Evolutionary conservation across 2,797 vertebrate genomes (phyloP), one percentile per base, ranked within the genome.

Genomic region (Pipistrellus pygmaeus): DNA sequence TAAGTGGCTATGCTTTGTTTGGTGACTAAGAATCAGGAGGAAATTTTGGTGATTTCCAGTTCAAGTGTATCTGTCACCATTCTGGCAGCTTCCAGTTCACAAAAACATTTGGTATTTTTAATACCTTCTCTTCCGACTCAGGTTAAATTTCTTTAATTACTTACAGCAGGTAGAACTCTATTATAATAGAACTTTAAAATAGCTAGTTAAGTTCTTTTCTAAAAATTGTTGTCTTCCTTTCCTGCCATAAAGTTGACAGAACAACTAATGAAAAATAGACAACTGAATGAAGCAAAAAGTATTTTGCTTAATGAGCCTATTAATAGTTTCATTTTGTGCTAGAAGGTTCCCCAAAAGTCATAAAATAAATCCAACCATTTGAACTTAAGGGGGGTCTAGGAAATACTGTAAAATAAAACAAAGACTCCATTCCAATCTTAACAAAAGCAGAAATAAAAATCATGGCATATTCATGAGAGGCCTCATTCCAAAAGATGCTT

Each of bases 381-480:
- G 25, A 20, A 76, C 11, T 87, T 60, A 77, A 72, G n/a, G 73
- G 73, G 60, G 68, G 27, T 73, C 86, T 73, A 73, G 76, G 86
- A 96, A 94, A 91, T 94, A 86, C 94, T 51, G 7, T 88, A 85
- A 96, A 95, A 93, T 64, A 95, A 96, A 95, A 96, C 88, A 96
- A 92, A 92, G 89, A 91, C 68, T 84, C 87, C 27, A 91, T 66
- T 94, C 64, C 90, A 71, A 87, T 84, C 73, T 88, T 93, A 93
- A 96, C 93, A 93, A 93, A 91, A 96, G 77, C 72, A 96, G 76
- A 93, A 94, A 96, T 93, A 73, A 93, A 91, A 94, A 95, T 94
- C 92, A 93, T 85, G 48, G 73, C 57, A 35, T 91, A 93, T 93
- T 96, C 87, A 95, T 68, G 44, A 96, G 92, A 82, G 81, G 27